phyloP scores from a whole-genome alignment of 2,113 vertebrate species.

The Erythrolamprus reginae region DNA sequence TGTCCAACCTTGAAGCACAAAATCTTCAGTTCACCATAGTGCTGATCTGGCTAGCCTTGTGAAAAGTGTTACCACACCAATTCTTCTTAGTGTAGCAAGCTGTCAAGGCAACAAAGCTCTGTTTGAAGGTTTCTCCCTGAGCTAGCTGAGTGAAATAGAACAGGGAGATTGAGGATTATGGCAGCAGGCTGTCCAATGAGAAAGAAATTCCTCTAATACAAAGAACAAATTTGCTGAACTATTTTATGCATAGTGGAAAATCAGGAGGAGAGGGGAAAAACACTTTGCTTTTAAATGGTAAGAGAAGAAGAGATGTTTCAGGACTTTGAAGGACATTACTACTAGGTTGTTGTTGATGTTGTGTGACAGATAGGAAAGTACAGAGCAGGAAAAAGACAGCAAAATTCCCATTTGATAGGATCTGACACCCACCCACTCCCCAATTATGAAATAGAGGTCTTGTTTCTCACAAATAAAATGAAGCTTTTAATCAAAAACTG shows the following conservation, averaged over 20 bases:
- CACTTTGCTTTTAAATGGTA: neutral
- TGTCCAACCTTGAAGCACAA: neutral
- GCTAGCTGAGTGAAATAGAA: neutral
- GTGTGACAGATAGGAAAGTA: neutral
- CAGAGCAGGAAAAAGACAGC: neutral
- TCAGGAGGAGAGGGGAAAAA: neutral
- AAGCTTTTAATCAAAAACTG: neutral
- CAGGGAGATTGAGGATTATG: neutral
- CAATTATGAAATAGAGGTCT: neutral
- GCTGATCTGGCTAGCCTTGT: neutral
- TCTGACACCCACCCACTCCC: neutral
- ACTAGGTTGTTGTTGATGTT: neutral
- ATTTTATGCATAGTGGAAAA: neutral
- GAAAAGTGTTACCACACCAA: neutral
- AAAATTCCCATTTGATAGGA: neutral
- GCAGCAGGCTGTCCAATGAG: neutral
- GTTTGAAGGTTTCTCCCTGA: neutral
- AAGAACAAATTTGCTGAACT: neutral
- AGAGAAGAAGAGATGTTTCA: neutral
- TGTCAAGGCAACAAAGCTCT: neutral
- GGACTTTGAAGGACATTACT: neutral
- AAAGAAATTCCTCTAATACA: neutral
- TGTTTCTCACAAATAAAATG: neutral
- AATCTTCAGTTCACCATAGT: neutral
- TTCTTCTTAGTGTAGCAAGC: neutral